Evolutionary conservation across 2,797 vertebrate species (phyloP).

Genomic region (Triplophysa bombifrons): DNA sequence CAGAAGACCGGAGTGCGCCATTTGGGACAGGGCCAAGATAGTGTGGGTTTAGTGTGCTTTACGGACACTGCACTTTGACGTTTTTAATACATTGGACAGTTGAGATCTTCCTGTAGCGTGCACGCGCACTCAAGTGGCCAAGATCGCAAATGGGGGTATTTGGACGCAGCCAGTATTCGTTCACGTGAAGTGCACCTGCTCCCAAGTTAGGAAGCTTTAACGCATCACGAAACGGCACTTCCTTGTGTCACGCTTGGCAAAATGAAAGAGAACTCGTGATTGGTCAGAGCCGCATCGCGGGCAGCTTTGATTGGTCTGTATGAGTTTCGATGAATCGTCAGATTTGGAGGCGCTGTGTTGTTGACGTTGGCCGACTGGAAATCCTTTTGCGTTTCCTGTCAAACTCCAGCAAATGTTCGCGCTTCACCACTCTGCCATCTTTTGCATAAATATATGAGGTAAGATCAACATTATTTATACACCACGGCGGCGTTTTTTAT

Average conservation of each 20-base stretch:
- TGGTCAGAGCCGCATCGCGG: neutral
- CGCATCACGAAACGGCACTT: neutral
- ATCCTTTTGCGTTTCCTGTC: neutral
- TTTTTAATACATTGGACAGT: too few relatives aligned
- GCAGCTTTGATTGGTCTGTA: neutral
- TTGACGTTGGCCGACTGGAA: neutral
- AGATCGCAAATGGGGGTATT: too few relatives aligned
- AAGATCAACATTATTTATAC: neutral
- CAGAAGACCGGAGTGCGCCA: too few relatives aligned
- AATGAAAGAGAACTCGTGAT: neutral
- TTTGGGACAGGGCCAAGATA: too few relatives aligned
- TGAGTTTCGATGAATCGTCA: neutral
- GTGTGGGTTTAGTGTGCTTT: too few relatives aligned
- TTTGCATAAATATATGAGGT: conserved; percentile 18
- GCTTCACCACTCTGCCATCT: neutral
- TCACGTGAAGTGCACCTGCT: too few relatives aligned
- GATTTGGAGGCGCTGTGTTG: neutral
- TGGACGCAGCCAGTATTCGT: too few relatives aligned
- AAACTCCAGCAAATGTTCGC: neutral
- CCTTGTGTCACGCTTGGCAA: neutral
- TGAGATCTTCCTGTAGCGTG: too few relatives aligned
- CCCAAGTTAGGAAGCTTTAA: neutral
- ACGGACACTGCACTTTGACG: too few relatives aligned
- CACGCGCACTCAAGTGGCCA: too few relatives aligned
- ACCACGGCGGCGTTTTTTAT: neutral